A percentile compares a stretch with the other conserved stretches of the same genome.
phyloP scores from a whole-genome alignment of 2,113 vertebrate species.

The Edolisoma coerulescens region DNA sequence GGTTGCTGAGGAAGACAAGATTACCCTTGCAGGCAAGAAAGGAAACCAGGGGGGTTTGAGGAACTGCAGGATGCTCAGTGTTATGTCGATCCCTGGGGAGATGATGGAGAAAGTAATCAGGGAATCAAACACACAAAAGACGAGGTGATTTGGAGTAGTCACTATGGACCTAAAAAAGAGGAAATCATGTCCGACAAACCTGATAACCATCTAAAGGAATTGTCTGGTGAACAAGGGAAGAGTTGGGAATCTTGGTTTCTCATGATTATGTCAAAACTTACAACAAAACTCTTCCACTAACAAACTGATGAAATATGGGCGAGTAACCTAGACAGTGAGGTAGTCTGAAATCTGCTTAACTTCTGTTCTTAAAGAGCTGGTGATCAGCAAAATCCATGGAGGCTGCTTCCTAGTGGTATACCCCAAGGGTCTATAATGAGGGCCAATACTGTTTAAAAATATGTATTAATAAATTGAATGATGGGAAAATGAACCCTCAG shows the following conservation, averaged over 20 bases:
- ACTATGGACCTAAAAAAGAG: not conserved
- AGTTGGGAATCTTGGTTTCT: not conserved
- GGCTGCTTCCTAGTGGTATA: not conserved
- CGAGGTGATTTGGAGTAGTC: not conserved
- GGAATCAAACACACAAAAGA: not conserved
- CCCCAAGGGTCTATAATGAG: not conserved
- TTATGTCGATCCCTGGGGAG: rapidly evolving
- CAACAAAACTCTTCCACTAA: rapidly evolving
- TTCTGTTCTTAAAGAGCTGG: not conserved
- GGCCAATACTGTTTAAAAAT: not conserved
- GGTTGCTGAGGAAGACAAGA: not conserved
- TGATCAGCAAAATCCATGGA: not conserved
- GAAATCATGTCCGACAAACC: not conserved
- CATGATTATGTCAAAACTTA: not conserved
- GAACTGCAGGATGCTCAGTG: not conserved
- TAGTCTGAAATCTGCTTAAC: not conserved
- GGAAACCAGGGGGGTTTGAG: not conserved
- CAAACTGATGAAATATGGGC: not conserved
- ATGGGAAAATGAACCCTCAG: not conserved
- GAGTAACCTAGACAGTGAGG: not conserved
- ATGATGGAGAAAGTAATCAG: not conserved
- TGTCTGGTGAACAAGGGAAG: not conserved
- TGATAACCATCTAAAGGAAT: not conserved
- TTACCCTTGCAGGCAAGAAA: not conserved
- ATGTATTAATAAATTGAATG: not conserved